Conservation (phyloP, 2,797 vertebrate genomes). For the Rhinogobio ventralis region DNA sequence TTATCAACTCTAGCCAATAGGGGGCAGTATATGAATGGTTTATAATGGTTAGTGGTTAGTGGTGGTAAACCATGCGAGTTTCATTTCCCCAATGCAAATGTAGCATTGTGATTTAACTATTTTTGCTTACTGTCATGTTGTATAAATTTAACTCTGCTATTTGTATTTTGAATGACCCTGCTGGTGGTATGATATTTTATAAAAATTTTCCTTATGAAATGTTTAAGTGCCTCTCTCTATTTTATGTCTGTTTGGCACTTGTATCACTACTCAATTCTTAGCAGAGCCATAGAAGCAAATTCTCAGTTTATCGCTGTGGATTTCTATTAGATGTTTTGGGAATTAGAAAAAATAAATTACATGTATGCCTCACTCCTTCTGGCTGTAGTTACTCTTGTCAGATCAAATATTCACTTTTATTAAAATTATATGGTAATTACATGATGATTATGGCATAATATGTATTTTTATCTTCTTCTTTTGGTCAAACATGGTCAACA, state of each 20-base stretch:
- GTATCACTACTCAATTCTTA: not conserved
- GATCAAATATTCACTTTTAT: not conserved
- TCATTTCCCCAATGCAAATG: not conserved
- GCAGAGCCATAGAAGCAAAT: not conserved
- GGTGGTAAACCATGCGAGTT: not conserved
- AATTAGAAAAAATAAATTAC: not conserved
- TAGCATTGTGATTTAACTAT: not conserved
- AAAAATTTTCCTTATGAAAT: not conserved
- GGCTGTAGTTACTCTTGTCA: not conserved
- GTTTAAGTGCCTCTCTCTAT: not conserved
- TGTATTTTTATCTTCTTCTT: too few relatives aligned
- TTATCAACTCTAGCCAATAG: slow-evolving; percentile 31
- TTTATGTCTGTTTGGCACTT: not conserved
- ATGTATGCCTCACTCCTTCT: not conserved
- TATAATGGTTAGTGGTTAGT: not conserved
- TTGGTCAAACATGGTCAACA: too few relatives aligned
- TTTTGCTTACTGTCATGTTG: not conserved
- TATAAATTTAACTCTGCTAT: not conserved
- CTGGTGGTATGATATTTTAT: slow-evolving; percentile 19
- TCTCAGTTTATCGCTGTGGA: not conserved
- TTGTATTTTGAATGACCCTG: not conserved
- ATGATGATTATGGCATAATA: too few relatives aligned
- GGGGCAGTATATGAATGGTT: slow-evolving; percentile 54
- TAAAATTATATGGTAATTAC: not conserved
- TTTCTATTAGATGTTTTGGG: not conserved